These are phyloP conservation scores for Corvus cornix DNA, from an alignment of 2,113 vertebrate species.

Conservation along the genomic window DNA sequence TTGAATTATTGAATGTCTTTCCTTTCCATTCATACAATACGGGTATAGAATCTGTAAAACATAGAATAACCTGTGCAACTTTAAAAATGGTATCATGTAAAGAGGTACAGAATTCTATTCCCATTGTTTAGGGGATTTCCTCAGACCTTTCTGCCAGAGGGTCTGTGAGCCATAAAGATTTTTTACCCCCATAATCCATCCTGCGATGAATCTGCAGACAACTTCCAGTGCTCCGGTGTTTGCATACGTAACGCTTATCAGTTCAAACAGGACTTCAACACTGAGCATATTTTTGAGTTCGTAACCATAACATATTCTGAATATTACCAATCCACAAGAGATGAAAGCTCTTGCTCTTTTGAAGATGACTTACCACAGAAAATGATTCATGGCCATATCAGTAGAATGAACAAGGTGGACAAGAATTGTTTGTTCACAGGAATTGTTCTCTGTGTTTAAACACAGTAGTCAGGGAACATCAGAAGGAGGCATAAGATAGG, in stretches of 20 bases:
- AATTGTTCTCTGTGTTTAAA: neutral
- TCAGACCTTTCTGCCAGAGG: neutral
- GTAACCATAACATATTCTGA: neutral
- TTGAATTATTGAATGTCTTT: neutral
- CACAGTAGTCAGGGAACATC: neutral
- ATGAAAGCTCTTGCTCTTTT: neutral
- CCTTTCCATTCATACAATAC: neutral
- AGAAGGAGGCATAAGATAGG: neutral
- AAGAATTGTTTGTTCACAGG: neutral
- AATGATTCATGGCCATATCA: neutral
- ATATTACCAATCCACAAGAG: neutral
- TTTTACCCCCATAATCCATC: neutral
- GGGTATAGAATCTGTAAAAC: neutral
- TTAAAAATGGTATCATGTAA: neutral
- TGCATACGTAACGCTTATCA: neutral
- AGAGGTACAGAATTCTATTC: neutral
- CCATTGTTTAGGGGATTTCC: neutral
- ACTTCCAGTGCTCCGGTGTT: neutral
- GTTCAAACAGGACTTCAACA: neutral
- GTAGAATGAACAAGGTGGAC: neutral
- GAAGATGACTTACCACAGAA: neutral
- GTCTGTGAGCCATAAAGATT: neutral
- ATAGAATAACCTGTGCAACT: fast-evolving
- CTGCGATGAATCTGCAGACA: neutral
- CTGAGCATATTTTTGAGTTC: neutral